These are phyloP conservation scores for Chlamydotis undulata DNA, from an alignment of 2,113 vertebrate species.

Conservation along the genomic window DNA sequence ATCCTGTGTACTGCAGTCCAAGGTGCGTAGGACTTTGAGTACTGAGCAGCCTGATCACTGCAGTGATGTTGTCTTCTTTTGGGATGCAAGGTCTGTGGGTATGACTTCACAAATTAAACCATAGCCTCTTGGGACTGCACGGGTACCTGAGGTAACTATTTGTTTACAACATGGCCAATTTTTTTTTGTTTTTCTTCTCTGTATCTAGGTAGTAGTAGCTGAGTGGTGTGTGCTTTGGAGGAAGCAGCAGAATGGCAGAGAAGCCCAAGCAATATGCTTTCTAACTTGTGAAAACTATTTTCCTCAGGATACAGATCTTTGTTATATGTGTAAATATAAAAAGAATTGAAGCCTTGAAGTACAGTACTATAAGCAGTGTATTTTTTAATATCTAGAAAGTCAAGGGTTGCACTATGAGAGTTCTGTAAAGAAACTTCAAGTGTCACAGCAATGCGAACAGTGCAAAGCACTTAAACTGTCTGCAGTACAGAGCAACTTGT, in stretches of 20 bases:
- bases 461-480: not conserved
- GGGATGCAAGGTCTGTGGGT: not conserved
- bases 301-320: not conserved
- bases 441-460: not conserved
- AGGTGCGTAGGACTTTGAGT: not conserved
- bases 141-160: not conserved
- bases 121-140: too few species aligned
- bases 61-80: not conserved
- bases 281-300: not conserved
- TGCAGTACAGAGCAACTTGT: not conserved
- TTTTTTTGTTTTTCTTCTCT: not conserved
- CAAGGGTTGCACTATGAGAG: not conserved
- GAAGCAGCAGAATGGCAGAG: not conserved
- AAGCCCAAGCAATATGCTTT: not conserved
- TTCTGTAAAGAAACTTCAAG: not conserved
- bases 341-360: not conserved
- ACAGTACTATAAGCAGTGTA: not conserved
- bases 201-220: not conserved
- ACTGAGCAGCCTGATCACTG: not conserved
- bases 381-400: not conserved
- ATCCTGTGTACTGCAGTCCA: not conserved
- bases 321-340: not conserved
- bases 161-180: not conserved
- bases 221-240: not conserved
- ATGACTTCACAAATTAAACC: not conserved